phyloP scores from a whole-genome alignment of 2,888 invertebrate genomes.

The Heliconius ethilla region DNA sequence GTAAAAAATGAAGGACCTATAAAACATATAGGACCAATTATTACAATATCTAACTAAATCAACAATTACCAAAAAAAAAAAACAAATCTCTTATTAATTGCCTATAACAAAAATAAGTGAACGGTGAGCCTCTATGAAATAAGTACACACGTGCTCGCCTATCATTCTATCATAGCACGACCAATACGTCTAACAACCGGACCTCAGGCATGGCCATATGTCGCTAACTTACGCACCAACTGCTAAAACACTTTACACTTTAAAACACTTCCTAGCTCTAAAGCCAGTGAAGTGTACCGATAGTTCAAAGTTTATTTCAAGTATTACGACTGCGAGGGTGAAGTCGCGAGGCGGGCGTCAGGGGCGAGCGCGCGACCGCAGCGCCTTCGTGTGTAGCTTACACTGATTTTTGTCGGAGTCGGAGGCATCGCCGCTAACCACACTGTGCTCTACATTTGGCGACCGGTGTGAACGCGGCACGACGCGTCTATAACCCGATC shows the following conservation, averaged over 20 bases:
- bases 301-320: conserved; percentile 43
- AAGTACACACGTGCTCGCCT: conserved; percentile 70
- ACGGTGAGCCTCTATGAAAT: conserved; percentile 73
- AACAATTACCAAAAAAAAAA: neutral
- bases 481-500: conserved; percentile 64
- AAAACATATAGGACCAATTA: neutral
- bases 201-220: conserved; percentile 75
- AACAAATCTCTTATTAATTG: conserved; percentile 46
- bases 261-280: conserved; percentile 49
- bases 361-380: conserved; percentile 65
- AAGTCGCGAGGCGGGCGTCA: conserved; percentile 49
- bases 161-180: conserved; percentile 73
- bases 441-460: conserved; percentile 78
- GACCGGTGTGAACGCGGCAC: conserved; percentile 75
- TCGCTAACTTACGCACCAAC: conserved; percentile 71
- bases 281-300: conserved; percentile 40
- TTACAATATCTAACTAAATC: neutral
- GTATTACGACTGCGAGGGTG: conserved; percentile 51
- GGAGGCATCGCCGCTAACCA: conserved; percentile 74
- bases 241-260: conserved; percentile 71
- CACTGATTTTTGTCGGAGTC: conserved; percentile 80
- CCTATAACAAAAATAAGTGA: conserved; percentile 73
- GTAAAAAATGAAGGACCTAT: too few species aligned
- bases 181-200: conserved; percentile 60
- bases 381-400: conserved; percentile 73